phyloP scores from a whole-genome alignment of 2,888 invertebrate genomes.

The Andrena chrysosceles region DNA sequence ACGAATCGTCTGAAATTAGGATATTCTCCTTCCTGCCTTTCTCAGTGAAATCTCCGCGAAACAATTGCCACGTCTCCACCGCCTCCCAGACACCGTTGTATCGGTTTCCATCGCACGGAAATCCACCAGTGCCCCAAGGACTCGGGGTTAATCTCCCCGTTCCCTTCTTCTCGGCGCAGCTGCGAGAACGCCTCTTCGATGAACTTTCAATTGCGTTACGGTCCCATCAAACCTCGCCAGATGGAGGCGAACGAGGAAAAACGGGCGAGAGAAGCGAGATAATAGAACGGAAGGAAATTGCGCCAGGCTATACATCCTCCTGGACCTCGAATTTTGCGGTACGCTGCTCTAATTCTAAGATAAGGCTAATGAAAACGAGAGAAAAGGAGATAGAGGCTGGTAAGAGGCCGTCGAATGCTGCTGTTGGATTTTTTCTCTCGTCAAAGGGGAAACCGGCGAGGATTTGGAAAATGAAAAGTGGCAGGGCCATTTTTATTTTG shows the following conservation, averaged over 20 bases:
- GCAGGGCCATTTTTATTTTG: neutral
- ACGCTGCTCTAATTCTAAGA: neutral
- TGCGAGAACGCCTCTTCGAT: constrained; percentile 50
- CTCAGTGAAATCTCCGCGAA: neutral
- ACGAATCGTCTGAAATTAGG: neutral
- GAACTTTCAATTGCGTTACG: constrained; percentile 65
- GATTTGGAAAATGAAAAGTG: constrained; percentile 21
- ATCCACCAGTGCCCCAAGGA: constrained; percentile 27
- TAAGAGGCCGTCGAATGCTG: neutral
- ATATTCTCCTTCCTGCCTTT: neutral
- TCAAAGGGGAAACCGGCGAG: constrained; percentile 43
- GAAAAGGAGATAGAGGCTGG: neutral
- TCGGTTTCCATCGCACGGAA: constrained; percentile 44
- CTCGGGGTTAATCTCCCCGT: constrained; percentile 33
- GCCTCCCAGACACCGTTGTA: constrained; percentile 8
- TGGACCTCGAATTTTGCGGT: constrained; percentile 22
- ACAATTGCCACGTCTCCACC: neutral
- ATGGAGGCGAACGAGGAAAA: constrained; percentile 46
- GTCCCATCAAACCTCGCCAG: constrained; percentile 60
- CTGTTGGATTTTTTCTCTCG: constrained; percentile 7
- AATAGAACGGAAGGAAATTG: constrained; percentile 34
- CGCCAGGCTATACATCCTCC: neutral
- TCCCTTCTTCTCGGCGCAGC: constrained; percentile 36
- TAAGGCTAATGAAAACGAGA: neutral
- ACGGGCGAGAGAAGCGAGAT: constrained; percentile 22